These are phyloP conservation scores for Toxotes lorentzi DNA, from an alignment of 2,797 vertebrate genomes.

Conservation along the genomic window DNA sequence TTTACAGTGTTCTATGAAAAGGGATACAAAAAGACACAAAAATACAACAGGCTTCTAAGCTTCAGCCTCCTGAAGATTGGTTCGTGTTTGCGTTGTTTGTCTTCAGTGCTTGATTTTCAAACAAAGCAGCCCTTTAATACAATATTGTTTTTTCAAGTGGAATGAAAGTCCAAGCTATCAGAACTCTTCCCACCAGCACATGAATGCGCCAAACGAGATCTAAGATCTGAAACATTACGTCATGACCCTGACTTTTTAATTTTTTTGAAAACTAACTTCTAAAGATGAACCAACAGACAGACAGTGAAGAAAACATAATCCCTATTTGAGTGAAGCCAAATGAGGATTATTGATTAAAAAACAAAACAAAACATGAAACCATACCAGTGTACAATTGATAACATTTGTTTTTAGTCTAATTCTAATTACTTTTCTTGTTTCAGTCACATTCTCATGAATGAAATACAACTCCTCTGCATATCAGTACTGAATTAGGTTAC, in stretches of 20 bases:
- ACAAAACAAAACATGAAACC: neutral
- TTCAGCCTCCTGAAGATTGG: neutral
- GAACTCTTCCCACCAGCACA: neutral
- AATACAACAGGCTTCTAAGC: neutral
- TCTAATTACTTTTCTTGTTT: neutral
- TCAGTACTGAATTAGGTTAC: conserved; percentile 16
- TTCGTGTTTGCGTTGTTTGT: neutral
- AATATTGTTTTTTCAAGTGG: neutral
- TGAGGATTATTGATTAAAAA: neutral
- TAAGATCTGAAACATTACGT: neutral
- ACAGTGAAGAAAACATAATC: neutral
- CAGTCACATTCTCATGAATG: neutral
- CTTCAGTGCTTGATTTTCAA: neutral
- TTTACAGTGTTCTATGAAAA: conserved; percentile 8
- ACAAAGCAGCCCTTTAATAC: conserved; percentile 1
- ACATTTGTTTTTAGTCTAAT: neutral
- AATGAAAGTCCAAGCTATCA: neutral
- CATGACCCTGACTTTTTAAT: neutral
- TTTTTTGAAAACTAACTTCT: neutral
- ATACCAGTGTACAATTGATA: neutral
- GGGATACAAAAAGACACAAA: neutral
- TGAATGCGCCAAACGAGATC: neutral
- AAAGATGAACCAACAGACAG: neutral
- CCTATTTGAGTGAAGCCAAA: neutral
- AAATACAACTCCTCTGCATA: conserved; percentile 2